A percentile compares a stretch with the other conserved stretches of the same genome.
Conservation (phyloP, 2,888 invertebrate genomes). For the Iphiclides podalirius region DNA sequence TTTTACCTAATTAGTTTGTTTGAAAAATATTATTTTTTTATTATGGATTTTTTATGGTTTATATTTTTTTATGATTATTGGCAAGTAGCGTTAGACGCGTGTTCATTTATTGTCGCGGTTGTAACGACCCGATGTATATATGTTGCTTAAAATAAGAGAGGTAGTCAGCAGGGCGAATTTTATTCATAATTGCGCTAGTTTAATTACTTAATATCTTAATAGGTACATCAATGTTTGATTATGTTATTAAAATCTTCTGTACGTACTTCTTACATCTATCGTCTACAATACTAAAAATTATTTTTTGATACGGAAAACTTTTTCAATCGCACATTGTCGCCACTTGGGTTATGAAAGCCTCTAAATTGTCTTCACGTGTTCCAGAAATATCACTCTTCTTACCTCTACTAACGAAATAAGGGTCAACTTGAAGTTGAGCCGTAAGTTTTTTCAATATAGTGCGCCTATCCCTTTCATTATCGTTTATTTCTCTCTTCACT, state of each 20-base stretch:
- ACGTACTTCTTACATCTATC: slow-evolving; percentile 15
- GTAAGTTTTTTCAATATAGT: slow-evolving; percentile 65
- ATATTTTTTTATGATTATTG: too few species aligned
- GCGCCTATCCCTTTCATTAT: slow-evolving; percentile 61
- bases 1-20: too few species aligned
- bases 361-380: slow-evolving; percentile 38
- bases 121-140: too few species aligned
- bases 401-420: slow-evolving; percentile 69
- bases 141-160: too few species aligned
- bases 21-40: too few species aligned
- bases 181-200: slow-evolving; percentile 25
- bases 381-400: slow-evolving; percentile 48
- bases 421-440: slow-evolving; percentile 65
- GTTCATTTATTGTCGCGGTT: too few species aligned
- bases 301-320: background rate
- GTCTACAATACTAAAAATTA: background rate
- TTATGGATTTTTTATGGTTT: too few species aligned
- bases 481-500: slow-evolving; percentile 54
- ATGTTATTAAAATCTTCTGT: slow-evolving; percentile 21
- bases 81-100: too few species aligned
- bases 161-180: slow-evolving; percentile 18
- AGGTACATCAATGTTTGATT: slow-evolving; percentile 15
- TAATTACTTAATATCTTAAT: slow-evolving; percentile 7
- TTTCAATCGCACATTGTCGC: slow-evolving; percentile 53
- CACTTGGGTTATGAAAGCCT: slow-evolving; percentile 54